A percentile compares a stretch with the other conserved stretches of the same genome.
phyloP scores from a whole-genome alignment of 92 coral and sea anemone genomes.

The Umimayanthus kanabou region DNA sequence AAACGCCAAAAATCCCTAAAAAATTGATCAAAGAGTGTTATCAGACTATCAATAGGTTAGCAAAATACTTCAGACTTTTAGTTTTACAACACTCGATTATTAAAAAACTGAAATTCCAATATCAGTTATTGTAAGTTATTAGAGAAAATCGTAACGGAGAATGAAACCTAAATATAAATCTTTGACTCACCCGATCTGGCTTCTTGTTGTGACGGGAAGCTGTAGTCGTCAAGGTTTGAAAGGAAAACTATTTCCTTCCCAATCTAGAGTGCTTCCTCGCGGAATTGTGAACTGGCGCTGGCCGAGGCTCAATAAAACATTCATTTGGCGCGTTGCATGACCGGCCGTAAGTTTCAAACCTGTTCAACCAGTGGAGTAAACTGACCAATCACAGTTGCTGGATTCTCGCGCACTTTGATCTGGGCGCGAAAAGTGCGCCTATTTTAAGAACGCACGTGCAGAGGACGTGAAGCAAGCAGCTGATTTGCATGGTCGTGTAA shows the following conservation, averaged over 20 bases:
- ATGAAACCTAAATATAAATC: not conserved
- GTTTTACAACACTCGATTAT: too few relatives aligned
- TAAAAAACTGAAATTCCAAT: not conserved
- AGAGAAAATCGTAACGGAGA: not conserved
- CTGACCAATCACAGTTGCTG: not conserved
- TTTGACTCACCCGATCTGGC: not conserved
- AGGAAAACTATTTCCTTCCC: not conserved
- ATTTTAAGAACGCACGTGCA: conserved; percentile 16
- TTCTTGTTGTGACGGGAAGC: not conserved
- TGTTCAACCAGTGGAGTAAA: conserved; percentile 34
- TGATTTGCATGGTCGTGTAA: conserved; percentile 15
- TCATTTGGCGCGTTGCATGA: conserved; percentile 19
- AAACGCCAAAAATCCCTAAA: not conserved
- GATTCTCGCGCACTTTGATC: conserved; percentile 39
- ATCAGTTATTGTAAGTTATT: not conserved
- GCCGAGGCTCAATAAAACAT: not conserved
- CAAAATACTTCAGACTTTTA: not conserved
- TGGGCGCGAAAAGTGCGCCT: conserved; percentile 29
- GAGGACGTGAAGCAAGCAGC: conserved; percentile 2
- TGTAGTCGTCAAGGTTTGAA: not conserved
- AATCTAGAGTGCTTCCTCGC: not conserved
- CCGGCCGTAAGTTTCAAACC: conserved; percentile 22
- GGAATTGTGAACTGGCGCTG: not conserved
- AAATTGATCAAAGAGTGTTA: not conserved
- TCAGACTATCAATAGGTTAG: not conserved